Conservation (phyloP, 1,140 invertebrate species). For the Carposina sasakii region DNA sequence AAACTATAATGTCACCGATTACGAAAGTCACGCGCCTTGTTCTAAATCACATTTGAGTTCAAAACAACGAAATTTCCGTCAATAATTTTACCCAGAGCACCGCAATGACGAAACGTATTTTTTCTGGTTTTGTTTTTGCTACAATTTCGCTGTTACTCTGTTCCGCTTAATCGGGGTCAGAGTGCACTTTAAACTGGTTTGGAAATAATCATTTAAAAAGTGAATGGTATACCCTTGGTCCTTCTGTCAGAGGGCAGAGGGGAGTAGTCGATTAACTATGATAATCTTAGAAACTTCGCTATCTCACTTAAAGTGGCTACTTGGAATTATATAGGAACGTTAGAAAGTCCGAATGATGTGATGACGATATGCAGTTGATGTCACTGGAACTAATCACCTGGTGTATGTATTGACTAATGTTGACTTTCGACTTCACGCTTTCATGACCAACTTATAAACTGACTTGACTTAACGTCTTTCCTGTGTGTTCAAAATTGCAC, state of each 20-base stretch:
- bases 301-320: too few species aligned
- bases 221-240: constrained; percentile 22
- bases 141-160: constrained; percentile 15
- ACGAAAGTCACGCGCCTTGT: constrained; percentile 41
- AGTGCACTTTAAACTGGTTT: constrained; percentile 20
- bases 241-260: constrained; percentile 21
- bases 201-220: constrained; percentile 19
- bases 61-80: constrained; percentile 46
- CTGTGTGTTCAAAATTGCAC: too few species aligned
- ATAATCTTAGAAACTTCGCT: constrained; percentile 14
- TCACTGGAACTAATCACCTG: constrained; percentile 30
- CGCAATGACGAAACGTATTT: constrained; percentile 30
- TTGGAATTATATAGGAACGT: too few species aligned
- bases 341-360: constrained; percentile 1
- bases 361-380: constrained; percentile 10
- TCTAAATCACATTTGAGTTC: constrained; percentile 45
- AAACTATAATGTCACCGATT: constrained; percentile 43
- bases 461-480: too few species aligned
- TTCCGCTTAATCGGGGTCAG: constrained; percentile 21
- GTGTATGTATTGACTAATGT: constrained; percentile 9
- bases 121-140: constrained; percentile 23
- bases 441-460: constrained; percentile 25
- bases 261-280: constrained; percentile 11
- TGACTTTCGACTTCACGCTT: constrained; percentile 29
- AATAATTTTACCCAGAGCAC: constrained; percentile 26